Evolutionary conservation across 2,888 invertebrate genomes (phyloP).

Genomic region (Stegophylla sp.): DNA sequence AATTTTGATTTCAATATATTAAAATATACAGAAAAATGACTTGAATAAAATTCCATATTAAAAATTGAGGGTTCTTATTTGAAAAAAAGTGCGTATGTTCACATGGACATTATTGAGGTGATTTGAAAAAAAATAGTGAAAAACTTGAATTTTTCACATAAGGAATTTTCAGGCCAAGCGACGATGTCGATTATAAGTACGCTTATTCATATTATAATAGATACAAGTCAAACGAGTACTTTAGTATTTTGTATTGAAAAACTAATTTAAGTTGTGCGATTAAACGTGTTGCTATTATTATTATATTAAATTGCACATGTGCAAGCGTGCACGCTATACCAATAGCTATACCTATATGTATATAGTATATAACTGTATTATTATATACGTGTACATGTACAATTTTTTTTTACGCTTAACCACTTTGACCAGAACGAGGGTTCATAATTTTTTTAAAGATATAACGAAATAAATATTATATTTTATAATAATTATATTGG

Average conservation of each 20-base stretch:
- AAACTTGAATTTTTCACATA: no score
- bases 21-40: no score
- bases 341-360: background rate
- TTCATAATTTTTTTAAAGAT: slow-evolving; percentile 33
- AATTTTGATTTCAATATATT: no score
- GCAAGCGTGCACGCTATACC: background rate
- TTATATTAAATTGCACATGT: slow-evolving; percentile 37
- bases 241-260: slow-evolving; percentile 8
- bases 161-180: no score
- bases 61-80: no score
- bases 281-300: no score
- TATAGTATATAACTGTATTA: slow-evolving; percentile 8
- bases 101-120: no score
- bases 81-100: no score
- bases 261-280: slow-evolving; percentile 38
- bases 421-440: background rate
- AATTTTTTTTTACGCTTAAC: slow-evolving; percentile 5
- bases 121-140: no score
- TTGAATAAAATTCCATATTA: no score
- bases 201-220: background rate
- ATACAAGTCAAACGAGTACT: background rate
- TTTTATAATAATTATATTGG: slow-evolving; percentile 23
- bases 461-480: slow-evolving; percentile 4
- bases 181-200: background rate
- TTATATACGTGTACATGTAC: background rate